Percentiles rank a stretch among this genome's conserved stretches.
phyloP scores from a whole-genome alignment of 2,797 vertebrate genomes.

The Sebastes cheni region DNA sequence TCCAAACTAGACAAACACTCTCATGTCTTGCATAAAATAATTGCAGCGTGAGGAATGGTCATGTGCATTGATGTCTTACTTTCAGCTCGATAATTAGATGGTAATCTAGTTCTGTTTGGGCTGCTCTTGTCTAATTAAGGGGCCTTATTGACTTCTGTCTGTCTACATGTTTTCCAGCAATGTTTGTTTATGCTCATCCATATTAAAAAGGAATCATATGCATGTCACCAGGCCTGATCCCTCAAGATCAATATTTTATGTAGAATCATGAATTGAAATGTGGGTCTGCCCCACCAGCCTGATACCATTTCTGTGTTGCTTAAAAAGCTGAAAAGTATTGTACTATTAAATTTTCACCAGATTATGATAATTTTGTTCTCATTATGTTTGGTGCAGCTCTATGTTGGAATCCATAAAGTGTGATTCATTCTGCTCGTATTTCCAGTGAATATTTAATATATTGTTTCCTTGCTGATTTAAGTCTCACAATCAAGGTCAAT shows the following conservation, averaged over 20 bases:
- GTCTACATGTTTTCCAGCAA: constrained; percentile 54
- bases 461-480: background rate
- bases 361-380: constrained; percentile 21
- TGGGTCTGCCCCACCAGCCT: background rate
- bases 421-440: background rate
- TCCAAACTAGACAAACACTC: constrained; percentile 17
- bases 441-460: background rate
- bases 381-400: background rate
- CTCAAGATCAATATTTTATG: constrained; percentile 59
- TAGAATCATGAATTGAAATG: constrained; percentile 29
- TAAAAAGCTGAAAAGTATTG: background rate
- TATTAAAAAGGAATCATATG: constrained; percentile 57
- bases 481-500: background rate
- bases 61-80: constrained; percentile 57
- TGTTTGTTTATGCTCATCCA: constrained; percentile 70
- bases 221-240: constrained; percentile 36
- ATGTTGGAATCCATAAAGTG: background rate
- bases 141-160: constrained; percentile 58
- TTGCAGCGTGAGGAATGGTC: constrained; percentile 14
- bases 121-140: constrained; percentile 59
- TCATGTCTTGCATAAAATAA: constrained; percentile 18
- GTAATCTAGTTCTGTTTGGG: constrained; percentile 59
- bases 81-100: constrained; percentile 54
- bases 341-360: constrained; percentile 5
- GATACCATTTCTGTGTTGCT: background rate